A percentile compares a stretch with the other conserved stretches of the same genome.
Conservation (phyloP, 2,113 vertebrate genomes). For the Narcine bancroftii region DNA sequence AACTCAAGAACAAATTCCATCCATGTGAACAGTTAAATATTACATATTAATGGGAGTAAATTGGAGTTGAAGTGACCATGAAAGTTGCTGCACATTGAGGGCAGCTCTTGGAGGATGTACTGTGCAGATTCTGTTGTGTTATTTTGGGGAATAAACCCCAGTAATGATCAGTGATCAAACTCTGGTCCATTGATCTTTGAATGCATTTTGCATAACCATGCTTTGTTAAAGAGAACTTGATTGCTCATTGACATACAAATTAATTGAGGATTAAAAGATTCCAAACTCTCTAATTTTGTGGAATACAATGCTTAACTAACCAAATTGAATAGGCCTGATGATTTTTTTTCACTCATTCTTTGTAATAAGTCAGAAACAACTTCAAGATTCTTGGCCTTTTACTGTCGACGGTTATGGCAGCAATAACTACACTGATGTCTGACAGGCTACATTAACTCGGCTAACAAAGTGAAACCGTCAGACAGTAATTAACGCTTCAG, state of each 20-base stretch:
- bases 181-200: not conserved
- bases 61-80: not conserved
- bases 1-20: not conserved
- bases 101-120: not conserved
- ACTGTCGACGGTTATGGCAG: not conserved
- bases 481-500: not conserved
- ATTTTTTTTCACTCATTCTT: not conserved
- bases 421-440: not conserved
- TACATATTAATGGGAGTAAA: not conserved
- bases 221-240: not conserved
- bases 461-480: not conserved
- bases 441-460: not conserved
- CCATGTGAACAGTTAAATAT: not conserved
- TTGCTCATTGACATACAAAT: not conserved
- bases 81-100: not conserved
- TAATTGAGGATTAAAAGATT: not conserved
- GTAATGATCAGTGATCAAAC: slow-evolving; percentile 13
- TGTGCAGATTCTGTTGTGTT: not conserved
- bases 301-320: not conserved
- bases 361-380: not conserved
- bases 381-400: not conserved
- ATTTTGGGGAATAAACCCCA: slow-evolving; percentile 2
- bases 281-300: not conserved
- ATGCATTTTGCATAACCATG: not conserved
- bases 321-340: not conserved